These are phyloP conservation scores for Rhopalosiphum padi DNA, from an alignment of 1,140 invertebrate genomes.

Conservation along the genomic window DNA sequence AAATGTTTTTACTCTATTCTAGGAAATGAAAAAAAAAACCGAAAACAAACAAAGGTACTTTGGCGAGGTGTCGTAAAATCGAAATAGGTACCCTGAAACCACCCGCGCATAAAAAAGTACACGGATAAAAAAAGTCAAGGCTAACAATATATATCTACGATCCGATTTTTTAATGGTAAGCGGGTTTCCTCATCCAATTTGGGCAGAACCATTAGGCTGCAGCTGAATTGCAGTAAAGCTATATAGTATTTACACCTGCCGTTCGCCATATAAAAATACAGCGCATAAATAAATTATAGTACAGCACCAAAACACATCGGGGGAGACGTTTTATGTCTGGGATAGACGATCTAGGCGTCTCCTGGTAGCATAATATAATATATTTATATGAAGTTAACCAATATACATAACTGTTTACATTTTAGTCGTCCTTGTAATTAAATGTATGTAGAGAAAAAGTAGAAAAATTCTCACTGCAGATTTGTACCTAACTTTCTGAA, in stretches of 20 bases:
- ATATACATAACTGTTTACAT: not conserved
- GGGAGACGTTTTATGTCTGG: not conserved
- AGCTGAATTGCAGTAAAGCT: not conserved
- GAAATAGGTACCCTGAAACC: not conserved
- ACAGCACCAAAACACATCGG: not conserved
- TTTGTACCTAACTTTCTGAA: not conserved
- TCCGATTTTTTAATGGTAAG: not conserved
- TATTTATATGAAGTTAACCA: not conserved
- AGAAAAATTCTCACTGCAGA: too few species aligned
- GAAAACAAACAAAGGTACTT: constrained; percentile 8
- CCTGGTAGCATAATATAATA: not conserved
- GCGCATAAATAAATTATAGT: not conserved
- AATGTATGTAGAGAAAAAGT: not conserved
- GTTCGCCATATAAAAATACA: not conserved
- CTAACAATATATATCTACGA: not conserved
- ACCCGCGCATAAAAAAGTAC: not conserved
- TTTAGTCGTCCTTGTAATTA: not conserved
- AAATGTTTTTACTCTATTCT: not conserved
- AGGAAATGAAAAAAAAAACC: not conserved
- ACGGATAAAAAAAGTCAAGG: not conserved
- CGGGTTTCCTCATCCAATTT: not conserved
- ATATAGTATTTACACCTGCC: constrained; percentile 4
- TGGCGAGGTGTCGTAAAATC: not conserved
- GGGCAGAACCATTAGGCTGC: not conserved
- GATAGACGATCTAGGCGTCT: not conserved